phyloP scores from a whole-genome alignment of 2,113 vertebrate genomes.

The Antechinus flavipes region DNA sequence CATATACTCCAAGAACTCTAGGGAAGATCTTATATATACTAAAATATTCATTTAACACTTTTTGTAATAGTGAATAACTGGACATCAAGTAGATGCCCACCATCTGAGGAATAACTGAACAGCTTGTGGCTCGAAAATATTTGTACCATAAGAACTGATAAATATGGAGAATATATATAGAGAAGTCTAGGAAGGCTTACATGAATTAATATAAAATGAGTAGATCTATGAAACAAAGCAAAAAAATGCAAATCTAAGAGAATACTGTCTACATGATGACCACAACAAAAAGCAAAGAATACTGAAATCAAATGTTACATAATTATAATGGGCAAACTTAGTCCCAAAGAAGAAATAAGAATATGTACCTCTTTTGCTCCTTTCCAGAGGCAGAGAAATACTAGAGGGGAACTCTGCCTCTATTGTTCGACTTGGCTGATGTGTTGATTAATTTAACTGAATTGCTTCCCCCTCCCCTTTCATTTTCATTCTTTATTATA shows the following conservation, averaged over 20 bases:
- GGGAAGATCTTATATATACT: background rate
- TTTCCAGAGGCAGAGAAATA: background rate
- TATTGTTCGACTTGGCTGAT: background rate
- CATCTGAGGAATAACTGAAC: background rate
- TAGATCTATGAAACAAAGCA: background rate
- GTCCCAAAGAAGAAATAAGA: background rate
- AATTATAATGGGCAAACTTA: background rate
- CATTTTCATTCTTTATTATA: background rate
- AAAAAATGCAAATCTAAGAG: background rate
- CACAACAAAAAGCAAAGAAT: background rate
- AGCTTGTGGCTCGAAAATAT: background rate
- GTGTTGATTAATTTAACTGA: background rate
- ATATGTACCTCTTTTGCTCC: background rate
- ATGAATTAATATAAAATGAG: background rate
- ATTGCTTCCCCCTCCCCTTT: background rate
- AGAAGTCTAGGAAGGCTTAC: background rate
- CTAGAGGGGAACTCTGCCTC: background rate
- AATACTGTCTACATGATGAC: background rate
- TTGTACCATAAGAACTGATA: background rate
- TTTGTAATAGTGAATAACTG: background rate
- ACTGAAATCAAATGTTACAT: background rate
- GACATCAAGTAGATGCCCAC: background rate
- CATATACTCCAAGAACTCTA: background rate
- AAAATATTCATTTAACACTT: background rate
- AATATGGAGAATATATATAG: background rate